Evolutionary conservation across 2,113 vertebrate genomes (phyloP), one percentile per base, ranked within the genome.

Genomic region (Coreoperca whiteheadi): DNA sequence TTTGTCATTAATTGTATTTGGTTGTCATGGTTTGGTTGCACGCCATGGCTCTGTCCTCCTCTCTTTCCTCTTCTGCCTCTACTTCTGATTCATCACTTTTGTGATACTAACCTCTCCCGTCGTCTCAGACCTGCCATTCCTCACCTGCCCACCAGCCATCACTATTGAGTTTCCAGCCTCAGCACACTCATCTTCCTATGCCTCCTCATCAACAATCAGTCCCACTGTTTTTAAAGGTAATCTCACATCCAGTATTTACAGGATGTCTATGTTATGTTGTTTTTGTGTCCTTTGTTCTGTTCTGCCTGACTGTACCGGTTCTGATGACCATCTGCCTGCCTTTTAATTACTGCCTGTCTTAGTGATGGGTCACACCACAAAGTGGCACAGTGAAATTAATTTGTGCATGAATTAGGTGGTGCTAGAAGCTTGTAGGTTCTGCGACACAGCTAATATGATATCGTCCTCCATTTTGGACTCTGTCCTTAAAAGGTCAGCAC

Each of bases 1-100:
- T 90, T 85, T 81, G 82, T 77, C 81, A 67, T 85, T 89, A 71
- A 81, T 85, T 85, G 64, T 56, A 46, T 71, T 81, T 80, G 66
- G 85, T 79, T 75, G 74, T 87, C 80, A 86, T 79, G 84, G 83
- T 72, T 84, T 89, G 67, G n/a, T 76, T 57, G 50, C 46, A 8
- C 54, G 72, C 75, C 77, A 68, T 37, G 4, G 37, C 25, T 70
- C 56, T 37, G 56, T 64, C 30, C 51, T 61, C 54, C 48, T 50
- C 46, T 60, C 67, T 82, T 79, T 84, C 53, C 70, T 76, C 57
- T 16, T n/a, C 37, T 75, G 68, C 72, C 16, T 71, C 10, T 12
- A 28, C 15, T 25, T 76, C 18, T 67, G 37, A 74, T 71, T 83
- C 46, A 68, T 83, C 48, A 12, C 50, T 64, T 84, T 21, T 10